A percentile compares a stretch with the other conserved stretches of the same genome.
These are phyloP conservation scores for Phyllotreta striolata DNA, from an alignment of 2,888 invertebrate genomes.

Conservation along the genomic window DNA sequence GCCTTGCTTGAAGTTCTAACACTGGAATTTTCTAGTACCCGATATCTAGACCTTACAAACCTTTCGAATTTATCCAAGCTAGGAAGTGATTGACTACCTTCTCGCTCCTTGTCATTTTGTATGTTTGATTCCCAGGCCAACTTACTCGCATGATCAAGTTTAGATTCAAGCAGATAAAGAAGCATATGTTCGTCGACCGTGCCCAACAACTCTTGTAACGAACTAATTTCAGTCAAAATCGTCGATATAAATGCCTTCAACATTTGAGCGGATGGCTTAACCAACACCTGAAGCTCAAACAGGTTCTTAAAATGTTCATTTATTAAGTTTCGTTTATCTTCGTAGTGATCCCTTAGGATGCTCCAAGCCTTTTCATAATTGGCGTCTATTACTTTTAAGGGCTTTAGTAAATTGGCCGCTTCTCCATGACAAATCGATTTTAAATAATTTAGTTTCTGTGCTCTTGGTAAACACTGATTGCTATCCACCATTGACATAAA, in stretches of 20 bases:
- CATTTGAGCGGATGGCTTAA: slow-evolving; percentile 19
- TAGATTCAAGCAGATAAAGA: neutral
- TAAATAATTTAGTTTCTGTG: slow-evolving; percentile 19
- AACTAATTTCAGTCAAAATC: slow-evolving; percentile 24
- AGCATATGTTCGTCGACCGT: too few relatives aligned
- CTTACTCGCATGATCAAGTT: slow-evolving; percentile 9
- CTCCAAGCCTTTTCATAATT: slow-evolving; percentile 23
- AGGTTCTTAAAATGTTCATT: slow-evolving; percentile 35
- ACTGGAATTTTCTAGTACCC: too few relatives aligned
- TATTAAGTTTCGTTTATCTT: slow-evolving; percentile 30
- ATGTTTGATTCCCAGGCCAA: neutral
- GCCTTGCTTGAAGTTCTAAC: too few relatives aligned
- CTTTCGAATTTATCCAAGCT: too few relatives aligned
- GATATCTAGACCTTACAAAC: too few relatives aligned
- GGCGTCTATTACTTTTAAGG: slow-evolving; percentile 14
- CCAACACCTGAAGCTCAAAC: slow-evolving; percentile 27
- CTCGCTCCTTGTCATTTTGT: too few relatives aligned
- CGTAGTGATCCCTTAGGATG: slow-evolving; percentile 14
- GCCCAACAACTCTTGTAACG: too few relatives aligned
- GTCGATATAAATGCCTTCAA: slow-evolving; percentile 24
- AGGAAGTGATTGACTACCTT: too few relatives aligned
- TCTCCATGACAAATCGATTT: slow-evolving; percentile 7
- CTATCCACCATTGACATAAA: slow-evolving; percentile 20
- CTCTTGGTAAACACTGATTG: slow-evolving; percentile 13
- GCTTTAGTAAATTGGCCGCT: slow-evolving; percentile 14